Conservation (phyloP, 2,113 vertebrate genomes). For the Perca flavescens region DNA sequence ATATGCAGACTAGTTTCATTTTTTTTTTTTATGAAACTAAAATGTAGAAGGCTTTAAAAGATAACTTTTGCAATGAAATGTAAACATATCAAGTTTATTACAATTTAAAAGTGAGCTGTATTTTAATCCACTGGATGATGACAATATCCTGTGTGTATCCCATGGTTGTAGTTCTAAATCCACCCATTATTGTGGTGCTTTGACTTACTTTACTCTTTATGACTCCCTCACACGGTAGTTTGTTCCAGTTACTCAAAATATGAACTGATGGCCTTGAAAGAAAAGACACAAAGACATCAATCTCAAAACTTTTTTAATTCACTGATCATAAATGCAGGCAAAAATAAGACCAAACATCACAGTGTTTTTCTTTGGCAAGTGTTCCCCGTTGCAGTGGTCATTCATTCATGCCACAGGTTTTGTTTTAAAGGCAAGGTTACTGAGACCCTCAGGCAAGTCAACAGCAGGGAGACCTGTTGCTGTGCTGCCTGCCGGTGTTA, state of each 20-base stretch:
- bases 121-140: slow-evolving; percentile 30
- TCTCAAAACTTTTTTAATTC: neutral
- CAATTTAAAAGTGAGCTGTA: slow-evolving; percentile 9
- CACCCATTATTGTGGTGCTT: neutral
- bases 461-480: slow-evolving; percentile 64
- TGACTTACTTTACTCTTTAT: neutral
- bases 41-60: slow-evolving; percentile 19
- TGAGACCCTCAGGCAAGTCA: slow-evolving; percentile 38
- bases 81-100: slow-evolving; percentile 27
- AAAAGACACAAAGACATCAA: neutral
- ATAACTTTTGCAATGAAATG: slow-evolving; percentile 12
- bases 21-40: slow-evolving; percentile 4
- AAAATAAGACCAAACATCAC: neutral
- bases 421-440: slow-evolving; percentile 51
- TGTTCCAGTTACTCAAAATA: neutral
- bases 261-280: neutral
- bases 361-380: neutral
- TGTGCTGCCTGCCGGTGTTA: slow-evolving; percentile 27
- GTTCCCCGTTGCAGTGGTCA: neutral
- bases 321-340: neutral
- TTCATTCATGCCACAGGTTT: neutral
- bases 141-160: slow-evolving; percentile 55
- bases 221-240: neutral
- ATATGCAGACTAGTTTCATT: too few relatives aligned
- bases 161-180: slow-evolving; percentile 32